Evolutionary conservation across 2,888 invertebrate genomes (phyloP).

Genomic region (Parascotia fuliginaria): DNA sequence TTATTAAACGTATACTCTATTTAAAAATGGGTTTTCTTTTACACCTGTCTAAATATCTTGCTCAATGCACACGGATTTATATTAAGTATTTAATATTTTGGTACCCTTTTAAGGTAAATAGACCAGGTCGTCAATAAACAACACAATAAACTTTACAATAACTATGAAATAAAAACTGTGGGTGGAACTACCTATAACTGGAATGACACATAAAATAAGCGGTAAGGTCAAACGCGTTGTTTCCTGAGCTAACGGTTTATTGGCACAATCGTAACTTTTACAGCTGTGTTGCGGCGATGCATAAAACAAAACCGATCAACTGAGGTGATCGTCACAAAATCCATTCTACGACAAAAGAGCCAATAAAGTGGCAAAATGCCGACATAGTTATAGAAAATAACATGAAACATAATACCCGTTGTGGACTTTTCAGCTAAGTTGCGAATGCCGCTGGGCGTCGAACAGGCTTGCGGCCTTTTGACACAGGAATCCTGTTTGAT

Average conservation of each 20-base stretch:
- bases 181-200: slow-evolving; percentile 25
- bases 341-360: not conserved
- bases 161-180: slow-evolving; percentile 35
- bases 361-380: not conserved
- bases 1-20: too few species aligned
- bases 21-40: too few species aligned
- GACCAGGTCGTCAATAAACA: slow-evolving; percentile 8
- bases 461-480: slow-evolving; percentile 31
- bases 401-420: slow-evolving; percentile 10
- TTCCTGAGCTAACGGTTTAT: slow-evolving; percentile 29
- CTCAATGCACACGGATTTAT: too few species aligned
- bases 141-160: slow-evolving; percentile 23
- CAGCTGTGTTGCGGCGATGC: slow-evolving; percentile 23
- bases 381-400: slow-evolving; percentile 18
- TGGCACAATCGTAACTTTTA: slow-evolving; percentile 38
- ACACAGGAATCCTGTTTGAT: slow-evolving; percentile 31
- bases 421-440: slow-evolving; percentile 12
- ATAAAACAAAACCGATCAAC: slow-evolving; percentile 29
- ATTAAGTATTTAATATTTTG: too few species aligned
- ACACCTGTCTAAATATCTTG: too few species aligned
- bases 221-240: slow-evolving; percentile 30
- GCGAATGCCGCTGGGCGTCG: slow-evolving; percentile 22
- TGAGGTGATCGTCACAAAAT: not conserved
- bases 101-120: not conserved
- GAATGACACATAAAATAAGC: slow-evolving; percentile 28